Percentiles rank a stretch among this genome's conserved stretches.
Conservation (phyloP, 2,797 vertebrate genomes). For the Pseudomugil tenellus region DNA sequence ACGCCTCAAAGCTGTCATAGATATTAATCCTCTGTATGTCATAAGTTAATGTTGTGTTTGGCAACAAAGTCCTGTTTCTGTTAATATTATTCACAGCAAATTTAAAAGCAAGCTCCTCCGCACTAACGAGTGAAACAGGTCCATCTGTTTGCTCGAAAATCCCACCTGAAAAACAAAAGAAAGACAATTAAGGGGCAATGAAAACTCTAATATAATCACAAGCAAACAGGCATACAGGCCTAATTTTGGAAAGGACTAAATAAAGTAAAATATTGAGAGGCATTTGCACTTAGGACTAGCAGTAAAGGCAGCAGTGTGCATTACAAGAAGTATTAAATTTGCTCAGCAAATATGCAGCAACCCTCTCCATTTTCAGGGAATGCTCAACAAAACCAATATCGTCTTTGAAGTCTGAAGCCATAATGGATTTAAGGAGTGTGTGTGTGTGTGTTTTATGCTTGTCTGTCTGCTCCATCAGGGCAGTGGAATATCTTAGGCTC, state of each 20-base stretch:
- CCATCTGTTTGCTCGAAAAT: constrained; percentile 97
- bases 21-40: constrained; percentile 99
- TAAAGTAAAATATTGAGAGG: constrained; percentile 43
- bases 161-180: constrained; percentile 86
- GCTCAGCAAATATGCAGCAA: constrained; percentile 67
- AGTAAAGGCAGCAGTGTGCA: constrained; percentile 47
- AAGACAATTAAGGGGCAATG: constrained; percentile 20
- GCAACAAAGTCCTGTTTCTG: constrained; percentile 96
- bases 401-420: constrained; percentile 79
- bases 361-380: constrained; percentile 63
- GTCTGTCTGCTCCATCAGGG: constrained; percentile 65
- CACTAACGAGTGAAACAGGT: constrained; percentile 91
- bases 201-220: constrained; percentile 33
- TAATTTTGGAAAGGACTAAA: constrained; percentile 32
- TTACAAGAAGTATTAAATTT: constrained; percentile 66
- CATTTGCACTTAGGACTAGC: constrained; percentile 49
- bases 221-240: constrained; percentile 31
- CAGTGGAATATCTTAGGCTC: constrained; percentile 60
- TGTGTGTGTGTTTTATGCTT: constrained; percentile 27
- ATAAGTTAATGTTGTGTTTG: constrained; percentile 97
- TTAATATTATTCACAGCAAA: constrained; percentile 99
- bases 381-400: constrained; percentile 60
- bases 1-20: constrained; percentile 99
- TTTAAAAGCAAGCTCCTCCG: constrained; percentile 96
- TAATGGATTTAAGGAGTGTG: constrained; percentile 73